Evolutionary conservation across 2,113 vertebrate genomes (phyloP), one percentile per base, ranked within the genome.

Genomic region (Gambusia holbrooki): DNA sequence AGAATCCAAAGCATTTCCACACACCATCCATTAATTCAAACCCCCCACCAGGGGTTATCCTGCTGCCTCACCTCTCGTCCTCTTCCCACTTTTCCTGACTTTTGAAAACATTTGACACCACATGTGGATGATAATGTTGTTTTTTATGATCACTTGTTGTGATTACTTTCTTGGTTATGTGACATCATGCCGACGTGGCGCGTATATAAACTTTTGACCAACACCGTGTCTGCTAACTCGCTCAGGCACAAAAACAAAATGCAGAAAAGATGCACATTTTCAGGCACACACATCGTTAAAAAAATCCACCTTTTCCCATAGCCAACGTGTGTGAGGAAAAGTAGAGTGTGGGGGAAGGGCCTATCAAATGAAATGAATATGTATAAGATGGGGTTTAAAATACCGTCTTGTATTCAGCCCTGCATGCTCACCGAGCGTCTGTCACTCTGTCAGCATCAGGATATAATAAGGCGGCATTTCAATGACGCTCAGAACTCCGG

Each of bases 331-430:
- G 83, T 82, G 85, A 66, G 64, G 68, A 73, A 84, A 84, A 72
- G 81, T 51, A 63, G 74, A 71, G 69, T 78, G 74, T 73, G 85
- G 66, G 85, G 85, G 78, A 84, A 79, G 84, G 88, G 87, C 87
- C 89, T 82, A 89, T 90, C 84, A 90, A 90, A 92, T 87, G 81
- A 82, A 90, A 90, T 91, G 82, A 90, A 90, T 91, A 91, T 92
- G 81, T 87, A 92, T 92, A 74, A 84, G 88, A 73, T 72, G 32
- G 42, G 63, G 76, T 83, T 92, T 89, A 88, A 90, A 89, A 87
- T 71, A 76, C 85, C 86, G 74, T 90, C 87, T 91, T 67, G 88
- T 78, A 92, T 89, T 85, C 88, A 86, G 75, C 85, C 83, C 69
- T 19, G 72, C 84, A 76, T 85, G 82, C 78, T 85, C 81, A 66